Evolutionary conservation across 30 jellyfish, hydroid and myxozoan species (phyloP).

Genomic region (Aurelia sp.): DNA sequence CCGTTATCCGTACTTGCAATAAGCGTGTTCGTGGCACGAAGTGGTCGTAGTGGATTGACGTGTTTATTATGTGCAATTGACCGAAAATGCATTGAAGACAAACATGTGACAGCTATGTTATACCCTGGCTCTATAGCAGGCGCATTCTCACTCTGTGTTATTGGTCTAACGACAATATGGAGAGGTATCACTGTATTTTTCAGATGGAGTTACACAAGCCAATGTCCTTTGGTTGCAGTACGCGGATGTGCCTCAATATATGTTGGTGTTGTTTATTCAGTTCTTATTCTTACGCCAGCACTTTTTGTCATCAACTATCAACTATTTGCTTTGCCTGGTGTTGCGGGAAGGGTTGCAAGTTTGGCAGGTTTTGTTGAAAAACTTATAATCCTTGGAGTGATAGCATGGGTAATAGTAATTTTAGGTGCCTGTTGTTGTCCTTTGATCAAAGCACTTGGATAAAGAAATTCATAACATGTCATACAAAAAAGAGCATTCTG

Average conservation of each 20-base stretch:
- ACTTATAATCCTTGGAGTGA: slow-evolving; percentile 44
- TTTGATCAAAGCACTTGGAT: slow-evolving; percentile 46
- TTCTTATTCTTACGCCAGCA: slow-evolving; percentile 58
- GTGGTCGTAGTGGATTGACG: slow-evolving; percentile 55
- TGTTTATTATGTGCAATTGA: slow-evolving; percentile 43
- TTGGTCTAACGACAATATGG: slow-evolving; percentile 54
- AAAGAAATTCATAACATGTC: background rate
- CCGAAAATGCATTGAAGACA: slow-evolving; percentile 22
- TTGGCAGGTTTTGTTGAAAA: slow-evolving; percentile 19
- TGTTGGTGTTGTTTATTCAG: slow-evolving; percentile 40
- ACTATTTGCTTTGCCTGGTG: slow-evolving; percentile 6
- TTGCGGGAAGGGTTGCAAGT: slow-evolving; percentile 18
- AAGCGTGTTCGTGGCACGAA: slow-evolving; percentile 24
- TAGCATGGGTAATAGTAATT: slow-evolving; percentile 38
- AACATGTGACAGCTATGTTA: background rate
- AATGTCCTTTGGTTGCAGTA: slow-evolving; percentile 46
- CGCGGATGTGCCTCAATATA: slow-evolving; percentile 69
- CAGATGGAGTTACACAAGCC: slow-evolving; percentile 70
- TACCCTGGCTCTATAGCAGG: slow-evolving; percentile 10
- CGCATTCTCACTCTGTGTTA: slow-evolving; percentile 24
- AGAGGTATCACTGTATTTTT: slow-evolving; percentile 50
- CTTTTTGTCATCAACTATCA: slow-evolving; percentile 36
- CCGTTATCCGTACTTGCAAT: slow-evolving; percentile 54
- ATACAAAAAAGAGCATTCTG: background rate
- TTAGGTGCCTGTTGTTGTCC: slow-evolving; percentile 57